Conservation (phyloP, 2,113 vertebrate genomes). For the Cathartes aura region DNA sequence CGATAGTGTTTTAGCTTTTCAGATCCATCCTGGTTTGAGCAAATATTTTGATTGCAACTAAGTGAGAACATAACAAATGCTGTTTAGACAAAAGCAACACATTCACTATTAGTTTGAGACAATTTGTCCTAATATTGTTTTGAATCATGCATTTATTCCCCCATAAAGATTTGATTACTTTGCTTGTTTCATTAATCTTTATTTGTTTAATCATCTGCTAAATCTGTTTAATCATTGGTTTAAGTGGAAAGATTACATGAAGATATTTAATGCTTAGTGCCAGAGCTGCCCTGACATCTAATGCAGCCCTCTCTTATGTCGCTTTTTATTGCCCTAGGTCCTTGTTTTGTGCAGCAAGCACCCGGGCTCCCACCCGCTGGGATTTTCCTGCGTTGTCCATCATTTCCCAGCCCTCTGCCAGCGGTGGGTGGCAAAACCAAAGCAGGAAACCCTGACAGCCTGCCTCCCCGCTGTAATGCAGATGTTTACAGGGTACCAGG, state of each 20-base stretch:
- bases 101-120: conserved; percentile 69
- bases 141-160: conserved; percentile 72
- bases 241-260: conserved; percentile 78
- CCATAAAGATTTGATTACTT: conserved; percentile 80
- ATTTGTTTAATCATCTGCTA: conserved; percentile 83
- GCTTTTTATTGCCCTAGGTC: not conserved
- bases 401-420: not conserved
- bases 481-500: rapidly evolving
- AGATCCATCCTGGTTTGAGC: conserved; percentile 51
- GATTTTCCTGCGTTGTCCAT: not conserved
- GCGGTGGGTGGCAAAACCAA: not conserved
- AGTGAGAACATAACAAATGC: conserved; percentile 64
- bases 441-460: rapidly evolving
- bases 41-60: conserved; percentile 72
- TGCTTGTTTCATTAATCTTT: conserved; percentile 83
- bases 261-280: conserved; percentile 31
- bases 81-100: conserved; percentile 55
- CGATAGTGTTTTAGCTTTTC: not conserved
- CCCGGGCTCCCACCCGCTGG: not conserved
- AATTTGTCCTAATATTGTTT: conserved; percentile 81
- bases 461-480: rapidly evolving
- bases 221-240: conserved; percentile 80
- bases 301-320: not conserved
- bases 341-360: not conserved
- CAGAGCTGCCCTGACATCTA: conserved; percentile 1